phyloP scores from a whole-genome alignment of 2,113 vertebrate species.

The Gymnorhina tibicen region DNA sequence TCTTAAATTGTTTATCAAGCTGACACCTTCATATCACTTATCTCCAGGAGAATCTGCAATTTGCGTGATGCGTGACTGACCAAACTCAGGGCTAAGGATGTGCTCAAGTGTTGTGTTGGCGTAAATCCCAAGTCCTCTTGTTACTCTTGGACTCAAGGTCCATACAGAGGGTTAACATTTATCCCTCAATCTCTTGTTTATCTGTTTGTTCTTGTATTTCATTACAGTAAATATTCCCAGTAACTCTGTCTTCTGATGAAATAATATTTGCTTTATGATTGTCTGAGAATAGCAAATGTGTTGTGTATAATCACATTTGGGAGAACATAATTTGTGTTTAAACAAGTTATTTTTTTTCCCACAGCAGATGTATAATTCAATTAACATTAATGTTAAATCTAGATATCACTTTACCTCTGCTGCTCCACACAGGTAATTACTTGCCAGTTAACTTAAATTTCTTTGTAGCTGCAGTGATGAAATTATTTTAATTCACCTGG shows the following conservation, averaged over 20 bases:
- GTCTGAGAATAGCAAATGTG: not conserved
- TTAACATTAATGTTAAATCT: slow-evolving; percentile 33
- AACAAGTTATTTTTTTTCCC: not conserved
- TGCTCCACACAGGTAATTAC: slow-evolving; percentile 9
- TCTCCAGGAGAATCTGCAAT: not conserved
- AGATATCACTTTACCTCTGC: slow-evolving; percentile 16
- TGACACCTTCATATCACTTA: not conserved
- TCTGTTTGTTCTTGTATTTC: not conserved
- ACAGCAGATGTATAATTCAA: slow-evolving; percentile 39
- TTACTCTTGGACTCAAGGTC: not conserved
- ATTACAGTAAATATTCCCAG: not conserved
- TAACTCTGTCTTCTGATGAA: not conserved
- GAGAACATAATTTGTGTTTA: slow-evolving; percentile 13
- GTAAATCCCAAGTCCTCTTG: not conserved
- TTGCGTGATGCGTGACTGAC: not conserved
- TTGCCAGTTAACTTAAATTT: slow-evolving; percentile 36
- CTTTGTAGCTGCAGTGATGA: slow-evolving; percentile 4
- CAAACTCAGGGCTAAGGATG: not conserved
- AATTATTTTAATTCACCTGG: not conserved
- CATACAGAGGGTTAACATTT: not conserved
- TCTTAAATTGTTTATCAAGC: not conserved
- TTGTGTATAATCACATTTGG: slow-evolving; percentile 8
- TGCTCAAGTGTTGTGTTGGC: not conserved
- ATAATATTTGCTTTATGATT: slow-evolving; percentile 29
- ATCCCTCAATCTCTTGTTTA: not conserved